phyloP scores from a whole-genome alignment of 1,140 invertebrate genomes.

The Pogonomyrmex californicus region DNA sequence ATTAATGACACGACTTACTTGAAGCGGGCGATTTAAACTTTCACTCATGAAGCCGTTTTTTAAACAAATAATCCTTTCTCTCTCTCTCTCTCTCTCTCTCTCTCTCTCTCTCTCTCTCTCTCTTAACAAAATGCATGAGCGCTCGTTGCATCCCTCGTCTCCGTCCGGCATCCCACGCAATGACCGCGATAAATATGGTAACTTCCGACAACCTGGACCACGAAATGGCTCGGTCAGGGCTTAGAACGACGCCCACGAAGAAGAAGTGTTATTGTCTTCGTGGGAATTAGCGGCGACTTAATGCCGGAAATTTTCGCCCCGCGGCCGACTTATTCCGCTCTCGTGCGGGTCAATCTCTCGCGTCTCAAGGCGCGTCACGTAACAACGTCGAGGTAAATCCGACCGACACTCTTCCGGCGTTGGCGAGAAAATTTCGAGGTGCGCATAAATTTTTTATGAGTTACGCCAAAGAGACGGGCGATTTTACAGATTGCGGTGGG shows the following conservation, averaged over 20 bases:
- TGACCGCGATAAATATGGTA: constrained; percentile 63
- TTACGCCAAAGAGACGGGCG: neutral
- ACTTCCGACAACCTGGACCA: constrained; percentile 51
- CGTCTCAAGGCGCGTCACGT: constrained; percentile 56
- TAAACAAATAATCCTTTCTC: constrained; percentile 22
- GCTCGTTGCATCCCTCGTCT: neutral
- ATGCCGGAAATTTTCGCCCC: constrained; percentile 53
- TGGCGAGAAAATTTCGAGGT: constrained; percentile 22
- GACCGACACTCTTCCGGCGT: constrained; percentile 10
- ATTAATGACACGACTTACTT: neutral
- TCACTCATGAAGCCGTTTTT: constrained; percentile 26
- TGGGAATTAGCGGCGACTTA: constrained; percentile 62
- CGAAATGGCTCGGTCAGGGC: constrained; percentile 55
- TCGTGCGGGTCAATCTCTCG: constrained; percentile 14
- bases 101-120: neutral
- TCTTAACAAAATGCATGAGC: neutral
- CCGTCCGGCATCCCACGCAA: constrained; percentile 7
- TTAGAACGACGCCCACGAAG: constrained; percentile 3
- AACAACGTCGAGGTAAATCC: constrained; percentile 50
- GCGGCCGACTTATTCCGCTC: constrained; percentile 24
- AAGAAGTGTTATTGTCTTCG: constrained; percentile 48
- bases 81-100: neutral
- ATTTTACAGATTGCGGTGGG: constrained; percentile 19
- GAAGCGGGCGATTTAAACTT: neutral
- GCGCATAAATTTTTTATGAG: constrained; percentile 45